Evolutionary conservation across 2,888 invertebrate species (phyloP).

Genomic region (Cheilosia vernalis): DNA sequence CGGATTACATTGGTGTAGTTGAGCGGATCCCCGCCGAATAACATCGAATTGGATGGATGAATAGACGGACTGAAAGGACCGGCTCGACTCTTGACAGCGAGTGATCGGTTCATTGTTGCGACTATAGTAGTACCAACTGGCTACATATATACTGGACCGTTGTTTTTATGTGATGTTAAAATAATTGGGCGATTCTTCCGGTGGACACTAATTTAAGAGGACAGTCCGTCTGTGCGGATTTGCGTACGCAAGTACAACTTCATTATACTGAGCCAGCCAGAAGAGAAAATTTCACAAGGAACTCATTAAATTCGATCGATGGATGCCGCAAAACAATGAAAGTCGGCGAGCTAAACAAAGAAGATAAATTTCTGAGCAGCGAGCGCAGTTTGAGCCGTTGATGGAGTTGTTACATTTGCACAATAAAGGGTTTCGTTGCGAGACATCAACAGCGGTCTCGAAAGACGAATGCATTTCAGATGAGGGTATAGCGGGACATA

Average conservation of each 20-base stretch:
- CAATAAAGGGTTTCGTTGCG: background rate
- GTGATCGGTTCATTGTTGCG: conserved; percentile 70
- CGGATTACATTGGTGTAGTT: conserved; percentile 66
- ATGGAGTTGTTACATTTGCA: conserved; percentile 10
- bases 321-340: conserved; percentile 50
- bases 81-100: conserved; percentile 63
- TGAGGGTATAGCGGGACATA: too few relatives aligned
- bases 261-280: conserved; percentile 36
- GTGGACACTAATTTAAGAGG: conserved; percentile 68
- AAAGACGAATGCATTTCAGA: too few relatives aligned
- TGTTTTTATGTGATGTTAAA: conserved; percentile 45
- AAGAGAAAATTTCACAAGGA: conserved; percentile 40
- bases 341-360: conserved; percentile 36
- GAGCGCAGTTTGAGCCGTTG: background rate
- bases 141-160: background rate
- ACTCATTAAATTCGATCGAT: conserved; percentile 65
- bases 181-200: conserved; percentile 73
- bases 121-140: conserved; percentile 18
- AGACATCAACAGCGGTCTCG: too few relatives aligned
- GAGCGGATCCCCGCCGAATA: conserved; percentile 36
- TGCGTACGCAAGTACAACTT: conserved; percentile 66
- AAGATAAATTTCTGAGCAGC: conserved; percentile 20
- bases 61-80: conserved; percentile 56
- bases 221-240: conserved; percentile 52
- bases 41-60: conserved; percentile 47